Base-by-base conservation (phyloP, 2,888 invertebrate genomes). In the Synanthedon myopaeformis region DNA sequence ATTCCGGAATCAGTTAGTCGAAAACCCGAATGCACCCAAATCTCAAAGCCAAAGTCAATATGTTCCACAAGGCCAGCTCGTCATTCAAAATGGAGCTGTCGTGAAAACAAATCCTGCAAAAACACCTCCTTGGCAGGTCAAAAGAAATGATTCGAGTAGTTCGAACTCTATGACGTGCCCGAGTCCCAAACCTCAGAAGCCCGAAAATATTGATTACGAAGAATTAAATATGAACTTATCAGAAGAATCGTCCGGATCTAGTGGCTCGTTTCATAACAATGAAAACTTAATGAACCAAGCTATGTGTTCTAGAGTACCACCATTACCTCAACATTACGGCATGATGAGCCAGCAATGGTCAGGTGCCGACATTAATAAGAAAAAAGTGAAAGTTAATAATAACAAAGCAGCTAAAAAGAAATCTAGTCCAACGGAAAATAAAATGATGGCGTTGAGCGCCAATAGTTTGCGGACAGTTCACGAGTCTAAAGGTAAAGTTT, bases 231-330 rank as follows among this genome's bases (percentile, higher is more conserved):
- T 72, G n/a, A 79, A 72, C 56, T 62, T 76, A 62, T 75, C 80
- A 45, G 86, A 86, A 52, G 85, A 86, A 53, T 75, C 80, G 5
- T 69, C 79, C 3, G 64, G 74, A 45, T 70, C 77, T 19, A 76
- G 71, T 23, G 79, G 72, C 59, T 75, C 78, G 0, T 83, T 75
- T 57, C 64, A 76, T 5, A 77, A 69, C 58, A 80, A 73, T 57
- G 83, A 85, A 42, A 76, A 76, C 57, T 58, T 67, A 0, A 67
- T 76, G 59, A 79, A 78, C n/a, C 89, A 89, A 62, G 88, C 87
- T 42, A 88, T 89, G 66, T 92, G 91, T 63, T 91, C 93, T 57
- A 89, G 93, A 57, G 93, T 93, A 10, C 93, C 93, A 17, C 93
- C 93, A 0, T 73, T 93, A 49, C 93, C 93, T 59, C 92, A 92